Percentiles rank a stretch among this genome's conserved stretches.
Conservation (phyloP, 2,113 vertebrate genomes). For the Manacus vitellinus region DNA sequence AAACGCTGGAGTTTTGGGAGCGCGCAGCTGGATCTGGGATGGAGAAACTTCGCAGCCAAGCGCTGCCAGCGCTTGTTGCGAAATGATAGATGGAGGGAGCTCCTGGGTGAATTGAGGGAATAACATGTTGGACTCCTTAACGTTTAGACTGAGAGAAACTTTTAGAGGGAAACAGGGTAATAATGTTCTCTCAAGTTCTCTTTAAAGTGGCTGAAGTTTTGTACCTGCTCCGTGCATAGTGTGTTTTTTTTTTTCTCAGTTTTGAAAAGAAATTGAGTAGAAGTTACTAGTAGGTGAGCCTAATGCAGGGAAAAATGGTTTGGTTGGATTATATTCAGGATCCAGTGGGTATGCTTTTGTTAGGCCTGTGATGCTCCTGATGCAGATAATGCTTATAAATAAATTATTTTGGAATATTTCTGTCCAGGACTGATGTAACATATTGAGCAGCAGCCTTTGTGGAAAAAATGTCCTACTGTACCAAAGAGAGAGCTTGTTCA, state of each 20-base stretch:
- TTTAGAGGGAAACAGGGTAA: not conserved
- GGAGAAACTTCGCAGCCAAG: not conserved
- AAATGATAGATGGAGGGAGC: not conserved
- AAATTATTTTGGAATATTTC: constrained; percentile 50
- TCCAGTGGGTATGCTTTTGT: not conserved
- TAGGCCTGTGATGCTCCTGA: not conserved
- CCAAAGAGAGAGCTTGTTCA: constrained; percentile 49
- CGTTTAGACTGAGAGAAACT: not conserved
- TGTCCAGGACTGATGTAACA: constrained; percentile 37
- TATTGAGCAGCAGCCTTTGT: constrained; percentile 35
- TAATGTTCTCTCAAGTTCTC: not conserved
- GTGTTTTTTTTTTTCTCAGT: accelerated
- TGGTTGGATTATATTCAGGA: not conserved
- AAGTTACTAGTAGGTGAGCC: not conserved
- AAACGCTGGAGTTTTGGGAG: accelerated
- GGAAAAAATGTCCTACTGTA: constrained; percentile 48
- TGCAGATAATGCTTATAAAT: not conserved
- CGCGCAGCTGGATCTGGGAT: not conserved
- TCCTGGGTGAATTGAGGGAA: not conserved
- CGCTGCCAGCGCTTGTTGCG: not conserved
- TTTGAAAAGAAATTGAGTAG: not conserved
- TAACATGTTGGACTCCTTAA: accelerated
- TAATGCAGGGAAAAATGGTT: not conserved
- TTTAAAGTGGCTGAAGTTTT: not conserved
- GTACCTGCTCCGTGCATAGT: not conserved